These are phyloP conservation scores for Riparia riparia DNA, from an alignment of 2,113 vertebrate species.

Conservation along the genomic window DNA sequence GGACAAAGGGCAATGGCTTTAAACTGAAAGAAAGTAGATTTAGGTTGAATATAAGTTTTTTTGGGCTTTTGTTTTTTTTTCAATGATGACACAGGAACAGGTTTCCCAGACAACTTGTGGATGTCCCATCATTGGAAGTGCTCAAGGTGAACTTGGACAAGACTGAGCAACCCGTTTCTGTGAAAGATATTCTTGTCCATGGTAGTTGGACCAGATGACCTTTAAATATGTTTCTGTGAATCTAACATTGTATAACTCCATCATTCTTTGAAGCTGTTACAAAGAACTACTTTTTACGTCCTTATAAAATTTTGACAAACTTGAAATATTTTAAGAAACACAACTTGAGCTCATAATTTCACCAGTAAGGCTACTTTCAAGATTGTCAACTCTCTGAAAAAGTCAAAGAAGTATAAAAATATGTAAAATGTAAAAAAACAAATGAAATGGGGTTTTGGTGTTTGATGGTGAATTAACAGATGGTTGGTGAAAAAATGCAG, in stretches of 20 bases:
- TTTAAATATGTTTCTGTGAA: not conserved
- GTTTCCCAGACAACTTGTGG: not conserved
- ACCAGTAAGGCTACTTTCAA: not conserved
- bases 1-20: not conserved
- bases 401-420: not conserved
- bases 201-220: not conserved
- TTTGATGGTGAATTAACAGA: constrained; percentile 21
- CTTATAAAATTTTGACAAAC: not conserved
- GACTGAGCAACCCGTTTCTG: not conserved
- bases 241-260: not conserved
- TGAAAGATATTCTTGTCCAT: not conserved
- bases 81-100: not conserved
- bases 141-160: not conserved
- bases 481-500: constrained; percentile 32
- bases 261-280: not conserved
- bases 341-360: not conserved
- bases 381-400: constrained; percentile 37
- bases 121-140: not conserved
- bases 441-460: constrained; percentile 5
- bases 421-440: constrained; percentile 47
- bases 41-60: not conserved
- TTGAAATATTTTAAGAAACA: not conserved
- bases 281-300: not conserved
- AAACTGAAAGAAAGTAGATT: not conserved
- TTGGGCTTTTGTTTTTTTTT: not conserved